Evolutionary conservation across 2,797 vertebrate species (phyloP).

Genomic region (Otolemur crassicaudatus): DNA sequence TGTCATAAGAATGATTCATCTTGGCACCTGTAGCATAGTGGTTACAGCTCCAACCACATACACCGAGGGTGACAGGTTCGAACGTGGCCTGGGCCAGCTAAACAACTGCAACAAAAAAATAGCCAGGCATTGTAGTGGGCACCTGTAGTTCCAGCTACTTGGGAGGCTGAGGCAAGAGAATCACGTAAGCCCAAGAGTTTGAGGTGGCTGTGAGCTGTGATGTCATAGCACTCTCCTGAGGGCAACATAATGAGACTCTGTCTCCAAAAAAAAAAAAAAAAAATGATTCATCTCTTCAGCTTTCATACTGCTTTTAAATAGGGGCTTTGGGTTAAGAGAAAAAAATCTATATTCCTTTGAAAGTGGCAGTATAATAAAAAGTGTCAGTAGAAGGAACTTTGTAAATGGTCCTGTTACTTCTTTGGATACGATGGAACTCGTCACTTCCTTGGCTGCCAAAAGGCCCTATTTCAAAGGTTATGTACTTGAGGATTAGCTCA

Average conservation of each 20-base stretch:
- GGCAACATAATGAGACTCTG: too few species aligned
- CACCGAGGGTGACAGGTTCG: too few species aligned
- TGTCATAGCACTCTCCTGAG: too few species aligned
- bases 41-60: too few species aligned
- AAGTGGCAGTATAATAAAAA: neutral
- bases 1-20: slow-evolving; percentile 16
- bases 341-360: neutral
- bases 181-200: too few species aligned
- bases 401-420: neutral
- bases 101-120: too few species aligned
- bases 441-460: neutral
- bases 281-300: slow-evolving; percentile 21
- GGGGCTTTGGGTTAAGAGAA: neutral
- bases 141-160: too few species aligned
- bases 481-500: neutral
- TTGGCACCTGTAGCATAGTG: too few species aligned
- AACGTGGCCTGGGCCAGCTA: too few species aligned
- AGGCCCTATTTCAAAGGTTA: neutral
- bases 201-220: too few species aligned
- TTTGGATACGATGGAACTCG: neutral
- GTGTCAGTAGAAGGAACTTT: neutral
- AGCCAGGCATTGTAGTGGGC: too few species aligned
- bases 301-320: slow-evolving; percentile 38
- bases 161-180: too few species aligned
- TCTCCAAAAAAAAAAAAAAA: neutral